Evolutionary conservation across 2,888 invertebrate species (phyloP).

Genomic region (Paralinhomoeus sp.): DNA sequence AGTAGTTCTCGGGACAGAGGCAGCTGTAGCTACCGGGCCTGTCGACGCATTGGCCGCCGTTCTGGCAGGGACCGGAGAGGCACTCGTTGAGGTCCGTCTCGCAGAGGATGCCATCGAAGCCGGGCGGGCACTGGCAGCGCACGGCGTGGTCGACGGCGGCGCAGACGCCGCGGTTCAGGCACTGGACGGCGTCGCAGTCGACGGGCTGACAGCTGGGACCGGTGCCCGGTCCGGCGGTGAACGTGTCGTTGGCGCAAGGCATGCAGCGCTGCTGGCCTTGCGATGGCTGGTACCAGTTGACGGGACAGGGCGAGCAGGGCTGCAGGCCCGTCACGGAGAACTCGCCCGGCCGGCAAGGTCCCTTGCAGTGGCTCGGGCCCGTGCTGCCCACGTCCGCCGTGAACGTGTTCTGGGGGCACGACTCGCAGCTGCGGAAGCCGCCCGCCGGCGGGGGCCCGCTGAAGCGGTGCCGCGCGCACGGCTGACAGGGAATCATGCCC

Average conservation of each 20-base stretch:
- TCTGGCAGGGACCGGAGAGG: slow-evolving; percentile 70
- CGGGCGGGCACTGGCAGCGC: slow-evolving; percentile 13
- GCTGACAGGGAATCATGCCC: slow-evolving; percentile 73
- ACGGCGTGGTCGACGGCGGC: slow-evolving; percentile 6
- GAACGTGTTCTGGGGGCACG: slow-evolving; percentile 39
- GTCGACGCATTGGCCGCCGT: slow-evolving; percentile 88
- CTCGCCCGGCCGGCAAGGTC: slow-evolving; percentile 61
- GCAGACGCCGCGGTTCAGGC: slow-evolving; percentile 16
- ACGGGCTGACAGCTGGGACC: slow-evolving; percentile 65
- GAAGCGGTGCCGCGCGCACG: slow-evolving; percentile 76
- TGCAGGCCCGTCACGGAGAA: slow-evolving; percentile 79
- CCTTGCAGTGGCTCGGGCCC: slow-evolving; percentile 30
- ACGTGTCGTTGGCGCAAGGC: slow-evolving; percentile 72
- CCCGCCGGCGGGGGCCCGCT: slow-evolving; percentile 18
- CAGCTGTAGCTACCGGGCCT: slow-evolving; percentile 45
- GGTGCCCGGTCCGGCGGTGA: slow-evolving; percentile 55
- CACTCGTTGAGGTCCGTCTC: slow-evolving; percentile 43
- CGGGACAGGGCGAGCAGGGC: slow-evolving; percentile 73
- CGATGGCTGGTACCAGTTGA: slow-evolving; percentile 66
- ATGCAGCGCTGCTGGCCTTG: slow-evolving; percentile 60
- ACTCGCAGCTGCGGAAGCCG: slow-evolving; percentile 41
- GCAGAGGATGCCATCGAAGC: slow-evolving; percentile 14
- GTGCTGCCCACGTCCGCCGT: slow-evolving; percentile 28
- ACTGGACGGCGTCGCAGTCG: slow-evolving; percentile 37
- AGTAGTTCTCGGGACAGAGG: slow-evolving; percentile 36